These are phyloP conservation scores for Hyphantria cunea DNA, from an alignment of 1,140 invertebrate species.

Conservation along the genomic window DNA sequence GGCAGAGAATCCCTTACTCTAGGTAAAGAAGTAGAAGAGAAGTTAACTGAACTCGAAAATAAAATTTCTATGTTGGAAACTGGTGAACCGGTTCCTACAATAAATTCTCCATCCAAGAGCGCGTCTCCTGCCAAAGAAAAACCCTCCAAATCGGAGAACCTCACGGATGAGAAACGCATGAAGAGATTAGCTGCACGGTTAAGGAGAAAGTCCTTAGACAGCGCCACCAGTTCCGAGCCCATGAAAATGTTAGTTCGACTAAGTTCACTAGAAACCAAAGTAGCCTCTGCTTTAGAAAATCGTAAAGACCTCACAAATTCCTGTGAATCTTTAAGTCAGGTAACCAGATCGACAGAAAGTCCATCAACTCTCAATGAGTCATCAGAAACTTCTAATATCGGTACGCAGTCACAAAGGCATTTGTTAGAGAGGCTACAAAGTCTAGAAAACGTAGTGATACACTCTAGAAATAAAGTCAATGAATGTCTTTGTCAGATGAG, in stretches of 20 bases:
- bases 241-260: slow-evolving; percentile 89
- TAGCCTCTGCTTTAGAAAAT: slow-evolving; percentile 83
- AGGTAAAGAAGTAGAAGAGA: slow-evolving; percentile 91
- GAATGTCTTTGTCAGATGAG: slow-evolving; percentile 82
- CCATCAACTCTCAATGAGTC: slow-evolving; percentile 53
- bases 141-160: slow-evolving; percentile 75
- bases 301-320: slow-evolving; percentile 78
- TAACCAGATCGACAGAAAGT: slow-evolving; percentile 62
- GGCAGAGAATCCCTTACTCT: slow-evolving; percentile 90
- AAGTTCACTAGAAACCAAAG: slow-evolving; percentile 88
- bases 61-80: slow-evolving; percentile 87
- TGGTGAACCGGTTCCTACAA: slow-evolving; percentile 64
- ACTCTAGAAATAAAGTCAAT: slow-evolving; percentile 80
- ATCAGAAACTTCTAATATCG: slow-evolving; percentile 58
- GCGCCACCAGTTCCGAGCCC: slow-evolving; percentile 88
- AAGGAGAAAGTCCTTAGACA: slow-evolving; percentile 88
- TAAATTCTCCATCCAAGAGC: slow-evolving; percentile 80
- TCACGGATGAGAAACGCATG: slow-evolving; percentile 81
- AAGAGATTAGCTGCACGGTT: slow-evolving; percentile 80
- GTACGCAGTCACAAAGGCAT: slow-evolving; percentile 76
- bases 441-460: slow-evolving; percentile 82
- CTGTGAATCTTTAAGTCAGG: slow-evolving; percentile 79
- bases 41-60: slow-evolving; percentile 89
- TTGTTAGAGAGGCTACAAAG: slow-evolving; percentile 82
- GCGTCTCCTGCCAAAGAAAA: slow-evolving; percentile 79